Conservation (phyloP, 2,113 vertebrate species). For the Aspidoscelis tigris region DNA sequence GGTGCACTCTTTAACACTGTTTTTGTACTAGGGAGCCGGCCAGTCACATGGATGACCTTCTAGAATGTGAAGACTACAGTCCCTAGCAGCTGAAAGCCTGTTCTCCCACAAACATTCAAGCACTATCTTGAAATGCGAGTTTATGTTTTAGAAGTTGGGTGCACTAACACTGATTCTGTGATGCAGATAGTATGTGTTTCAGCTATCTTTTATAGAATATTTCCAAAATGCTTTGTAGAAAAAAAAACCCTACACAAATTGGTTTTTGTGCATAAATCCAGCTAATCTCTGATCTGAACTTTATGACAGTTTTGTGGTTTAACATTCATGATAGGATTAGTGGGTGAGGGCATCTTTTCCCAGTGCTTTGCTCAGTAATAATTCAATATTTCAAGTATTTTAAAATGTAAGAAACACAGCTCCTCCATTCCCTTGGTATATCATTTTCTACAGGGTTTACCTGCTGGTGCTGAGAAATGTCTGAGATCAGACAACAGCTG, state of each 20-base stretch:
- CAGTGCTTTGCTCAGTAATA: not conserved
- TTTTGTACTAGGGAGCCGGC: too few species aligned
- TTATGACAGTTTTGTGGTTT: not conserved
- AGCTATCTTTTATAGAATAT: too few species aligned
- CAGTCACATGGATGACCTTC: too few species aligned
- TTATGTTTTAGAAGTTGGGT: too few species aligned
- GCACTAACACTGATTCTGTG: too few species aligned
- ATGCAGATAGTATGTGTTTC: too few species aligned
- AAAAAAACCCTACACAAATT: not conserved
- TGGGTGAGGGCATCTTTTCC: not conserved
- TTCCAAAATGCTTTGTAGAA: not conserved
- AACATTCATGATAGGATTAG: not conserved
- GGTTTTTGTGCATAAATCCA: not conserved
- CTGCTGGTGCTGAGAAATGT: slow-evolving; percentile 7
- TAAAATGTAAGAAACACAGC: not conserved
- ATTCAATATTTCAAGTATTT: not conserved
- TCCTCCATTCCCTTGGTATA: not conserved
- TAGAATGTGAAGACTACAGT: too few species aligned
- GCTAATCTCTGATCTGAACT: slow-evolving; percentile 4
- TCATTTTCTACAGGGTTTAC: not conserved
- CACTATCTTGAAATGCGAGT: too few species aligned
- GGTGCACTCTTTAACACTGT: too few species aligned
- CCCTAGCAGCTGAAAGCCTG: too few species aligned
- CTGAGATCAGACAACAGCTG: slow-evolving; percentile 25
- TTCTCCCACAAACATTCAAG: too few species aligned